phyloP scores from a whole-genome alignment of 2,113 vertebrate genomes.

The Siphamia tubifer region DNA sequence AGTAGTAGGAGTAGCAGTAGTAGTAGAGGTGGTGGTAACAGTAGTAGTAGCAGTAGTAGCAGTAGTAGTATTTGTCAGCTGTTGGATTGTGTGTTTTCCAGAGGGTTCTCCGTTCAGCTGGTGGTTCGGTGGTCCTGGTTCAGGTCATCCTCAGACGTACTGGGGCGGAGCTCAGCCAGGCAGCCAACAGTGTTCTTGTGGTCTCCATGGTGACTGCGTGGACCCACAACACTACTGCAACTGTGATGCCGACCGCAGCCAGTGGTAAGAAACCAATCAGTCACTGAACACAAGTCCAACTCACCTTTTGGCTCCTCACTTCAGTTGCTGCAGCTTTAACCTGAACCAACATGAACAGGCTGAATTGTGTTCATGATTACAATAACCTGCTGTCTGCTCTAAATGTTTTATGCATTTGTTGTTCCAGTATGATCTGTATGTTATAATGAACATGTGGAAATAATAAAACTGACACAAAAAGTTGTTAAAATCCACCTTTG shows the following conservation, averaged over 20 bases:
- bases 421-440: too few species aligned
- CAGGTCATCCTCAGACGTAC: constrained; percentile 65
- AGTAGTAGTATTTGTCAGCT: background rate
- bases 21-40: too few species aligned
- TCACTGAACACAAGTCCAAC: background rate
- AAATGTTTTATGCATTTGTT: too few species aligned
- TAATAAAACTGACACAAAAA: background rate
- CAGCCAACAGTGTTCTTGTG: constrained; percentile 76
- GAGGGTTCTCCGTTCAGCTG: constrained; percentile 76
- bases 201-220: constrained; percentile 70
- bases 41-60: too few species aligned
- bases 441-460: too few species aligned
- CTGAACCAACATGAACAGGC: too few species aligned
- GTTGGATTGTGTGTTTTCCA: constrained; percentile 38
- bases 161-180: constrained; percentile 76
- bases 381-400: too few species aligned
- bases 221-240: constrained; percentile 82
- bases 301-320: too few species aligned
- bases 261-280: constrained; percentile 81
- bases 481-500: too few species aligned
- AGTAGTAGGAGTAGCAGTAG: too few species aligned
- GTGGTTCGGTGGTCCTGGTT: constrained; percentile 64
- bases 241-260: constrained; percentile 87
- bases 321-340: too few species aligned
- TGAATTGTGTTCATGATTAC: too few species aligned